These are phyloP conservation scores for Drosophila borborema DNA, from an alignment of 2,888 invertebrate species.

Conservation along the genomic window DNA sequence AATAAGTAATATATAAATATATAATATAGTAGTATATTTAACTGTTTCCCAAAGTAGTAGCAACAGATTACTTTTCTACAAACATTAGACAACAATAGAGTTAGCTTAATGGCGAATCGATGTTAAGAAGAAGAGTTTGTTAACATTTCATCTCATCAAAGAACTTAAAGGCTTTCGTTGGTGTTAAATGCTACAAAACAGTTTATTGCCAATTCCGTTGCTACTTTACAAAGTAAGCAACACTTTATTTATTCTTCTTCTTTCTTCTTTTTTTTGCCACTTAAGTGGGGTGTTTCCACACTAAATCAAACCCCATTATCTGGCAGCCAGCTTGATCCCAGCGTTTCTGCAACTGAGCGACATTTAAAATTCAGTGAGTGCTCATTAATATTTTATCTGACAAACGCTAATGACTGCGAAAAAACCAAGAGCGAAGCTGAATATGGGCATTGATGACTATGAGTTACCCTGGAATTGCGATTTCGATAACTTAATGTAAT, in stretches of 20 bases:
- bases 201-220: slow-evolving; percentile 29
- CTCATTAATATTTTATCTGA: slow-evolving; percentile 64
- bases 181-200: slow-evolving; percentile 23
- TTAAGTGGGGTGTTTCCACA: slow-evolving; percentile 16
- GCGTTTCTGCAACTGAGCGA: slow-evolving; percentile 13
- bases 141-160: neutral
- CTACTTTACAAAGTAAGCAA: slow-evolving; percentile 9
- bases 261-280: neutral
- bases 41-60: neutral
- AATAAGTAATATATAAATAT: neutral
- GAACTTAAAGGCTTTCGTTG: slow-evolving; percentile 8
- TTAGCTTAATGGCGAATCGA: neutral
- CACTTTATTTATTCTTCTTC: neutral
- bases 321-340: neutral
- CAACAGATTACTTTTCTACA: neutral
- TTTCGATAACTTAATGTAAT: no score
- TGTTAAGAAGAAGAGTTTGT: neutral
- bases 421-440: slow-evolving; percentile 9
- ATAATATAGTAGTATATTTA: neutral
- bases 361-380: slow-evolving; percentile 29
- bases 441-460: neutral
- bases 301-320: slow-evolving; percentile 8
- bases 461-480: neutral
- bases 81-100: neutral
- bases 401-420: slow-evolving; percentile 36